These are phyloP conservation scores for Sandelia bainsii DNA, from an alignment of 2,797 vertebrate species.

Conservation along the genomic window DNA sequence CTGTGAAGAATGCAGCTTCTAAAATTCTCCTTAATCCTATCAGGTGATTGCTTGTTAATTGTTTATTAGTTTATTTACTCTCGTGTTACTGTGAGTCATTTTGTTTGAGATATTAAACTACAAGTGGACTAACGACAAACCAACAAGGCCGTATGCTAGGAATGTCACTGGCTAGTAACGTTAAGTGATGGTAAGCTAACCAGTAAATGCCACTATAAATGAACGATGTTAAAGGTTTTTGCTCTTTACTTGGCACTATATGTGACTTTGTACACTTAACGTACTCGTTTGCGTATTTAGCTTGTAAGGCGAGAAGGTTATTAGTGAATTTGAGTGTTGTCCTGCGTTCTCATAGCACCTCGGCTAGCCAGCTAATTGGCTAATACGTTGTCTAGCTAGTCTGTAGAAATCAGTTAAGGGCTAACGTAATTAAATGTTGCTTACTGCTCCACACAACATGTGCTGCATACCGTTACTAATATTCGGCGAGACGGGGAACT, in stretches of 20 bases:
- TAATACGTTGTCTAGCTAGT: slow-evolving; percentile 14
- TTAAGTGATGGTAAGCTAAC: slow-evolving; percentile 9
- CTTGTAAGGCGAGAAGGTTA: not conserved
- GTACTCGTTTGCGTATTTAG: accelerated
- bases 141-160: slow-evolving; percentile 15
- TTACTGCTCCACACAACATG: not conserved
- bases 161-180: slow-evolving; percentile 19
- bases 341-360: slow-evolving; percentile 28
- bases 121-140: slow-evolving; percentile 3
- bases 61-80: not conserved
- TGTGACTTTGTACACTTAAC: not conserved
- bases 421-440: slow-evolving; percentile 24
- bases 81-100: not conserved
- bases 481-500: not conserved
- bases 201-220: not conserved
- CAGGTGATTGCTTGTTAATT: slow-evolving; percentile 77
- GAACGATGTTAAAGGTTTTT: accelerated
- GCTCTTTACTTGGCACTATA: accelerated
- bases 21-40: slow-evolving; percentile 73
- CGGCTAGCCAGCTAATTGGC: slow-evolving; percentile 53
- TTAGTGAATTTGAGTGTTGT: not conserved
- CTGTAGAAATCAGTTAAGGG: slow-evolving; percentile 19
- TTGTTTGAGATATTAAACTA: not conserved
- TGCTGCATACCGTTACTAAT: slow-evolving; percentile 16
- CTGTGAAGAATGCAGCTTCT: slow-evolving; percentile 71